Base-by-base conservation (phyloP, 2,888 invertebrate species). In the Chrysolina oricalcia region DNA sequence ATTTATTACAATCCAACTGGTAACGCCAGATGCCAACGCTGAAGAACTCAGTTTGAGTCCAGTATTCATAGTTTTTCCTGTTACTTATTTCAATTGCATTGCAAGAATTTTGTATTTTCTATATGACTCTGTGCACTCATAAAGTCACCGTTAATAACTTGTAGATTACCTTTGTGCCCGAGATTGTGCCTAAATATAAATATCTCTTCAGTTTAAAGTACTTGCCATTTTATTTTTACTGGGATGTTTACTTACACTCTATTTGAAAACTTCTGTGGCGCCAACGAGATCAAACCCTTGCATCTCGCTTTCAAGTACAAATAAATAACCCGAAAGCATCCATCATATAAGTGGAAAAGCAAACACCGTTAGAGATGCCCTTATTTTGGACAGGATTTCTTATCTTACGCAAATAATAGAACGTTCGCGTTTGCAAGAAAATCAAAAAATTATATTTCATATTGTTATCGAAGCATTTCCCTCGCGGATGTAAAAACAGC, bases 271-370 rank as follows among this genome's bases (percentile, higher is more conserved):
- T 43, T 43, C 13, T 43, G 43, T 43, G 43, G 43, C 43, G 43
- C 43, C 43, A 43, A 15, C 43, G 15, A 43, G 43, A 43, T 13
- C 13, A 43, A 43, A 43, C 2, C 43, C 6, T 15, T 2, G 43
- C 63, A 48, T 64, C 70, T 70, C 65, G 43, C 43, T 41, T 62
- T n/a, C 48, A 48, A 62, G 68, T 35, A 67, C 73, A 73, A 73
- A 73, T 46, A 68, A 73, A 73, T 73, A 62, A 68, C 72, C 43
- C 13, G 6, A 43, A n/a, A 35, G 56, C 72, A 75, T 75, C 75
- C 72, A 75, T 73, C 72, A 70, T 75, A 72, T 75, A 72, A 75
- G 70, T 75, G 72, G 72, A 75, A 72, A 72, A 41, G 75, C 70
- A 72, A 75, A 75, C 75, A 70, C 48, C 66, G 72, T 70, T 66